phyloP scores from a whole-genome alignment of 2,113 vertebrate genomes.

The Mixornis gularis region DNA sequence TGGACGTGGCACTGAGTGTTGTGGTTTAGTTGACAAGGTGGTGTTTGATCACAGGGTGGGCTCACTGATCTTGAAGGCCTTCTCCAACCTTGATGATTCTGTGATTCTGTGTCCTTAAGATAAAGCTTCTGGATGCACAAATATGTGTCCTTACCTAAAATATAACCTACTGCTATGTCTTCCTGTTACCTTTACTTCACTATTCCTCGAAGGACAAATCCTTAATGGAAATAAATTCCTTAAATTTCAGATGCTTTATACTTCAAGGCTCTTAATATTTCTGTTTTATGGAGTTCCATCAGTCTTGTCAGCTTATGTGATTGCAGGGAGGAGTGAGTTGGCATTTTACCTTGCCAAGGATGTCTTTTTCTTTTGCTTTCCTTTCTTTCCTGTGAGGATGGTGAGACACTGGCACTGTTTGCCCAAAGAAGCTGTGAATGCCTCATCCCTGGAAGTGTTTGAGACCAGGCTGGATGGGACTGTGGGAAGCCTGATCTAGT shows the following conservation, averaged over 20 bases:
- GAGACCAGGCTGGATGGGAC: neutral
- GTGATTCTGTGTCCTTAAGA: neutral
- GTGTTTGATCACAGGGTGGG: neutral
- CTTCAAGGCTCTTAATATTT: neutral
- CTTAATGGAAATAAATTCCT: neutral
- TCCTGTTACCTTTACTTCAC: neutral
- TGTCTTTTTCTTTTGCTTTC: neutral
- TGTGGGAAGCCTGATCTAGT: neutral
- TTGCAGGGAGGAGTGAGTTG: neutral
- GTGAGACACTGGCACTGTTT: neutral
- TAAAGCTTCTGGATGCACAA: neutral
- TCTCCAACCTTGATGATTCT: neutral
- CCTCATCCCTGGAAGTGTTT: neutral
- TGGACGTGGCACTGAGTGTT: accelerated
- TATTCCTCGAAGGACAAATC: neutral
- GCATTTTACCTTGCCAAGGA: neutral
- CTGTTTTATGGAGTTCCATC: neutral
- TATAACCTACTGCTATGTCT: neutral
- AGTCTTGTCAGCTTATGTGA: neutral
- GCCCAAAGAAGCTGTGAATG: neutral
- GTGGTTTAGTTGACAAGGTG: neutral
- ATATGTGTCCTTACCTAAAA: neutral
- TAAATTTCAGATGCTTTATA: neutral
- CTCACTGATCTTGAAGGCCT: accelerated
- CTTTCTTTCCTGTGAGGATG: neutral